A percentile compares a stretch with the other conserved stretches of the same genome.
These are phyloP conservation scores for Pleuronectes platessa DNA, from an alignment of 2,113 vertebrate genomes.

Conservation along the genomic window DNA sequence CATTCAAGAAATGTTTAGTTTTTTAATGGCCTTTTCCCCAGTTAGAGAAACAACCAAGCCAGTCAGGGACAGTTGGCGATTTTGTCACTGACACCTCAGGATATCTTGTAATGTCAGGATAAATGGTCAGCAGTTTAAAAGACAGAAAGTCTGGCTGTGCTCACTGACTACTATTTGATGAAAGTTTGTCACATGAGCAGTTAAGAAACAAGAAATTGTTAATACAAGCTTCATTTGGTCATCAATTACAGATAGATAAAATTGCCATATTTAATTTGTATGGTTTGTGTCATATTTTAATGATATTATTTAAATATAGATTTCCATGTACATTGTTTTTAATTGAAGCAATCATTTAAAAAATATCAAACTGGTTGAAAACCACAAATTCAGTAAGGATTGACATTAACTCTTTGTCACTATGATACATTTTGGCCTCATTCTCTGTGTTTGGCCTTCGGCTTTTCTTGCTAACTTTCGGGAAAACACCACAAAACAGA, in stretches of 20 bases:
- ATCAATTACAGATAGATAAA: not conserved
- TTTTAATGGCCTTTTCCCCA: not conserved
- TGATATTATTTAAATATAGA: too few species aligned
- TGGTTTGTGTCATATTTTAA: not conserved
- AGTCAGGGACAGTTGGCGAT: not conserved
- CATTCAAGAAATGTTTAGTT: not conserved
- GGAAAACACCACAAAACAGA: conserved; percentile 40
- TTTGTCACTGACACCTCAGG: not conserved
- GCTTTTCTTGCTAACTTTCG: conserved; percentile 29
- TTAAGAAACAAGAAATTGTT: not conserved
- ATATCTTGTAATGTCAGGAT: too few species aligned
- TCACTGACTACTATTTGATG: not conserved
- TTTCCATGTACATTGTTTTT: too few species aligned
- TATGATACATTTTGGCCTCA: conserved; percentile 29
- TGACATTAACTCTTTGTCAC: conserved; percentile 37
- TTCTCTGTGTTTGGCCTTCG: conserved; percentile 40
- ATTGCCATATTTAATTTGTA: not conserved
- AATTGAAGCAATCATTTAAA: not conserved
- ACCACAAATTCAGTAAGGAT: conserved; percentile 27
- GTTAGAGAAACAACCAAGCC: not conserved
- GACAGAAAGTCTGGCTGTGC: not conserved
- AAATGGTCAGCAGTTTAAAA: not conserved
- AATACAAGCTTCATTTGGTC: not conserved
- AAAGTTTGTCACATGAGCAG: not conserved
- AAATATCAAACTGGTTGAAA: conserved; percentile 34